Base-by-base conservation (phyloP, 2,797 vertebrate genomes). In the Paratrypauchen microcephalus region DNA sequence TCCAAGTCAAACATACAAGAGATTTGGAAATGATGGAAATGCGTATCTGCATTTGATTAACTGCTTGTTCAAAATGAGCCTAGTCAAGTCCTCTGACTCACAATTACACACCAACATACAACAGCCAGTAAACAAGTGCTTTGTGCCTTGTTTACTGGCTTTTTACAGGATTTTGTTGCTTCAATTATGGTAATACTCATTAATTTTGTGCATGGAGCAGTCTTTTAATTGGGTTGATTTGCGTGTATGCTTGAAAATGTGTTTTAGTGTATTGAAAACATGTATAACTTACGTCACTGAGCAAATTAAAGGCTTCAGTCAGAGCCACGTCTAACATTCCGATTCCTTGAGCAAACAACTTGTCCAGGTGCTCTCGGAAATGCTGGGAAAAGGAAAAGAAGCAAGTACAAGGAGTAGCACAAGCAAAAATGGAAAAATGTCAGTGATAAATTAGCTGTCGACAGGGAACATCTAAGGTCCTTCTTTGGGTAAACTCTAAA, bases 301-400 rank as follows among this genome's bases (percentile, higher is more conserved):
- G 96, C 82, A 98, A 94, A 80, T 91, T 94, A 91, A 99, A 99
- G 73, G 97, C 98, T 86, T 99, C 97, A 3, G 95, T 96, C 84
- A 99, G 93, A 83, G 95, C 97, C n/a, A 95, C 78, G 73, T 98
- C 96, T 89, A 99, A 89, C 97, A 99, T 98, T 59, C 97, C 98
- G 3, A 98, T 99, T 79, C 96, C 97, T 91, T 98, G 95, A 73
- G 96, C 96, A 83, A 95, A 95, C 80, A 99, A 94, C 86, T 97
- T 98, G 81, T 98, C 94, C 23, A 98, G 95, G 70, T 96, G 96
- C 79, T 96, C 95, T 79, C 97, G 92, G 90, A 99, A 99, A 91
- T 99, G 97, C 97, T 99, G 91, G 16, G 23, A 28, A 72, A 72
- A 77, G 45, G 6, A 26, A 36, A 7, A 65, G 55, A 30, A 67